These are phyloP conservation scores for Drosophila baimaii DNA, from an alignment of 1,140 invertebrate species.

Conservation along the genomic window DNA sequence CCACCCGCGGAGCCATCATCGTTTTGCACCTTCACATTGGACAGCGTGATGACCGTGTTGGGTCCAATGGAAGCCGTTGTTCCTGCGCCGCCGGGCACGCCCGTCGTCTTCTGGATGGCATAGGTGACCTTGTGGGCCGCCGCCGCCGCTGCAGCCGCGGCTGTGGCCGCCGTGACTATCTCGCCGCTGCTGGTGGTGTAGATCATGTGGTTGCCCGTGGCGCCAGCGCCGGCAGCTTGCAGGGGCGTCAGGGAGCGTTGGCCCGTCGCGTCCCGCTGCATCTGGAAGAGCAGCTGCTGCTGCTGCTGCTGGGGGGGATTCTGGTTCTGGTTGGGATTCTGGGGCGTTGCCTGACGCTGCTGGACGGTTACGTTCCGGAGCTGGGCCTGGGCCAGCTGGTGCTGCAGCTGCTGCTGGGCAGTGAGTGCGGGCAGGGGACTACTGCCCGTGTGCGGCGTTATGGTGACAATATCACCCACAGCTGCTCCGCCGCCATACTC, in stretches of 20 bases:
- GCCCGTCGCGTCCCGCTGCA: conserved; percentile 69
- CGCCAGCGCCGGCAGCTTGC: conserved; percentile 59
- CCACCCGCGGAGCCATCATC: conserved; percentile 52
- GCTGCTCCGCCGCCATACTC: conserved; percentile 65
- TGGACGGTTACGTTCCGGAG: conserved; percentile 78
- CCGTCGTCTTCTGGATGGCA: conserved; percentile 67
- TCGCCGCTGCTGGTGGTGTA: conserved; percentile 77
- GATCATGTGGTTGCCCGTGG: conserved; percentile 74
- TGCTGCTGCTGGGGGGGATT: conserved; percentile 65
- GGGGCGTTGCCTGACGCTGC: conserved; percentile 67
- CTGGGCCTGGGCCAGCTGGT: conserved; percentile 75
- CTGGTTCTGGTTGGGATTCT: conserved; percentile 55
- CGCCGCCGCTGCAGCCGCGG: conserved; percentile 47
- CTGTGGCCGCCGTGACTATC: conserved; percentile 54
- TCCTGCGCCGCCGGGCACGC: conserved; percentile 26
- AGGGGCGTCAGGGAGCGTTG: conserved; percentile 70
- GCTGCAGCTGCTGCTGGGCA: conserved; percentile 72
- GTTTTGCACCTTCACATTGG: conserved; percentile 75
- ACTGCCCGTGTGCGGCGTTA: conserved; percentile 68
- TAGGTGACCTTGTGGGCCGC: conserved; percentile 73
- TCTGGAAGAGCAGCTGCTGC: conserved; percentile 70
- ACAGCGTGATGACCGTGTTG: conserved; percentile 78
- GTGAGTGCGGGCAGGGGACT: conserved; percentile 62
- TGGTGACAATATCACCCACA: conserved; percentile 77
- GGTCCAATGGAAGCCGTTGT: conserved; percentile 64